These are phyloP conservation scores for Fopius arisanus DNA, from an alignment of 1,140 invertebrate genomes.

Conservation along the genomic window DNA sequence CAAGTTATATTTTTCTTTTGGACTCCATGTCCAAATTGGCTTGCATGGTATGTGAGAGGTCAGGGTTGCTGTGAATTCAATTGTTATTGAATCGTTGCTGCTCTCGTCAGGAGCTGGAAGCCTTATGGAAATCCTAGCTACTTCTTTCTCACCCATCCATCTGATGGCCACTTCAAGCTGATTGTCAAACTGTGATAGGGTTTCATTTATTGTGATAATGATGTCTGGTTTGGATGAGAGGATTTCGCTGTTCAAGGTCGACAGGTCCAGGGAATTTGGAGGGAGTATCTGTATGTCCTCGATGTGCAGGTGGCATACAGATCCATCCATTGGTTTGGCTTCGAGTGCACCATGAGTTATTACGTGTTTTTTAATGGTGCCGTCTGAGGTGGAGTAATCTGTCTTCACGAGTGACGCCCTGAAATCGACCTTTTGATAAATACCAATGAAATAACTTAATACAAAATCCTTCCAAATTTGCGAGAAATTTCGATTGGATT, in stretches of 20 bases:
- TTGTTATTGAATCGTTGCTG: slow-evolving; percentile 19
- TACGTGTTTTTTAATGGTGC: slow-evolving; percentile 49
- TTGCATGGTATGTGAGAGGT: slow-evolving; percentile 40
- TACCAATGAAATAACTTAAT: too few relatives aligned
- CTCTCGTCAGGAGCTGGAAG: slow-evolving; percentile 31
- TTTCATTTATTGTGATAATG: slow-evolving; percentile 45
- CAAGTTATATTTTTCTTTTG: slow-evolving; percentile 57
- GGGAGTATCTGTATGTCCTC: slow-evolving; percentile 39
- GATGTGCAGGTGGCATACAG: slow-evolving; percentile 45
- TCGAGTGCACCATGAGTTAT: slow-evolving; percentile 41
- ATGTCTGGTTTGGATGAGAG: slow-evolving; percentile 37
- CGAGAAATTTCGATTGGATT: too few relatives aligned
- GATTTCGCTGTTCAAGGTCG: slow-evolving; percentile 40
- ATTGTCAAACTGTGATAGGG: slow-evolving; percentile 46
- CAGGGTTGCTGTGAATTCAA: slow-evolving; percentile 47
- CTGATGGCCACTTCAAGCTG: slow-evolving; percentile 52
- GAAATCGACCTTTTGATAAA: not conserved
- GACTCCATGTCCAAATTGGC: slow-evolving; percentile 56
- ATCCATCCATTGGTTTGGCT: slow-evolving; percentile 52
- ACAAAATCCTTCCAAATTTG: too few relatives aligned
- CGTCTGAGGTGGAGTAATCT: slow-evolving; percentile 41
- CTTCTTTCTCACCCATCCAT: slow-evolving; percentile 53
- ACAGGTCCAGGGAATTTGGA: slow-evolving; percentile 31
- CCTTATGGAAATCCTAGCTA: slow-evolving; percentile 44
- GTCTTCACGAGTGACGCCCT: slow-evolving; percentile 18